Conservation (phyloP, 2,113 vertebrate genomes). For the Vulpes vulpes region DNA sequence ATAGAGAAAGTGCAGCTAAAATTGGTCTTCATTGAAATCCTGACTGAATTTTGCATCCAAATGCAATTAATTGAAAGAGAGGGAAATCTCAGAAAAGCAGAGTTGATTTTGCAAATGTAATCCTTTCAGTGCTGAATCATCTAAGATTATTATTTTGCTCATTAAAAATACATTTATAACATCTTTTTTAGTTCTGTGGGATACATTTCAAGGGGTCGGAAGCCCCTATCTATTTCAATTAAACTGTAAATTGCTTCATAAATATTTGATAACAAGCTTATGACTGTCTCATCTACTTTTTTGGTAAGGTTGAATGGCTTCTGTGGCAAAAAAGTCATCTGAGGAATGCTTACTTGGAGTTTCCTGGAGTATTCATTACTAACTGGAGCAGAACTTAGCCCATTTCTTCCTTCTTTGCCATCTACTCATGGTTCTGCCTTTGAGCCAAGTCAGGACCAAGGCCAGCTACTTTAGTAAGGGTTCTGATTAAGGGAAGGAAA, state of each 20-base stretch:
- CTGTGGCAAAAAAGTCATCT: constrained; percentile 76
- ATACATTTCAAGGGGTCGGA: background rate
- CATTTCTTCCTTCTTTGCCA: constrained; percentile 31
- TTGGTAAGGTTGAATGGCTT: constrained; percentile 73
- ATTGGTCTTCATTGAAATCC: background rate
- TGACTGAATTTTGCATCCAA: constrained; percentile 31
- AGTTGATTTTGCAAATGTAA: constrained; percentile 58
- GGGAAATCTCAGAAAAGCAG: constrained; percentile 52
- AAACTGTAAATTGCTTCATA: constrained; percentile 63
- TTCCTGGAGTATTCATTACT: constrained; percentile 70
- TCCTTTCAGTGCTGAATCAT: constrained; percentile 29
- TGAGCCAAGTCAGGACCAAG: constrained; percentile 30
- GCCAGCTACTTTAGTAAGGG: background rate
- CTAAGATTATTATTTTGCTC: constrained; percentile 62
- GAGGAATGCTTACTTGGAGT: constrained; percentile 72
- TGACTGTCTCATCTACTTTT: constrained; percentile 50
- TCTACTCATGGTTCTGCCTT: constrained; percentile 51
- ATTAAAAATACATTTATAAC: constrained; percentile 54
- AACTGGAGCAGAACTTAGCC: constrained; percentile 54
- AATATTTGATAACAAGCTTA: constrained; percentile 76
- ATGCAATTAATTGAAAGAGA: constrained; percentile 42
- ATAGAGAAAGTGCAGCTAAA: background rate
- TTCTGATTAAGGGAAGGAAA: background rate
- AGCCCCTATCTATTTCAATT: background rate
- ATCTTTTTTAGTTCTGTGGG: constrained; percentile 56